Evolutionary conservation across 2,797 vertebrate genomes (phyloP).

Genomic region (Remorina albescens): DNA sequence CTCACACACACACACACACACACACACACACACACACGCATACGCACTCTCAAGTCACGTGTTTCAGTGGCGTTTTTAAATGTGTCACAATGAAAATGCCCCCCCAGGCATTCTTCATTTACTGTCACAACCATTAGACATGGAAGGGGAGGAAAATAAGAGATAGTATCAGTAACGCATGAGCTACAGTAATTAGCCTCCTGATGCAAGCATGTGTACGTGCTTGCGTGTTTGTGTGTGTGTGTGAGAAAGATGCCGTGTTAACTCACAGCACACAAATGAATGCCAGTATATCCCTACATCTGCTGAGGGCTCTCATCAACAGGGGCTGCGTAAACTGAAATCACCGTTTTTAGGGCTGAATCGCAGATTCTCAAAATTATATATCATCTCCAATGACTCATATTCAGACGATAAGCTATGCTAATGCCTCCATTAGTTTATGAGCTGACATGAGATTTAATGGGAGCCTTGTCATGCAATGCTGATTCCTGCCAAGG

Average conservation of each 20-base stretch:
- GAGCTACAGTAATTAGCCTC: conserved; percentile 84
- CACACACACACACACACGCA: conserved; percentile 31
- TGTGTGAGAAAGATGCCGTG: conserved; percentile 36
- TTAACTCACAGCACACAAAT: conserved; percentile 61
- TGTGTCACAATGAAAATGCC: conserved; percentile 80
- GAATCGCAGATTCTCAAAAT: conserved; percentile 67
- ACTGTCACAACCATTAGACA: conserved; percentile 86
- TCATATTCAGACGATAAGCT: conserved; percentile 68
- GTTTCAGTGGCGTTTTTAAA: conserved; percentile 70
- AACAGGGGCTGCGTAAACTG: conserved; percentile 63
- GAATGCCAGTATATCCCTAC: conserved; percentile 51
- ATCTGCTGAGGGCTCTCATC: conserved; percentile 70
- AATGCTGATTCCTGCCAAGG: conserved; percentile 67
- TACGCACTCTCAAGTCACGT: conserved; percentile 54
- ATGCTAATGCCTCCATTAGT: conserved; percentile 78
- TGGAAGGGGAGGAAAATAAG: conserved; percentile 80
- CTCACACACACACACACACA: conserved; percentile 36
- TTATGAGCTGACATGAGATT: conserved; percentile 71
- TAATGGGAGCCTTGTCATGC: conserved; percentile 70
- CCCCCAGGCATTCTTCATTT: conserved; percentile 82
- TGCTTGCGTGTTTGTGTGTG: conserved; percentile 44
- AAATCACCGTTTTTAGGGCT: conserved; percentile 61
- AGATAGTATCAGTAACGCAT: conserved; percentile 84
- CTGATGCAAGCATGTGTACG: conserved; percentile 73
- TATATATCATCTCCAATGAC: conserved; percentile 69